Evolutionary conservation across 1,140 invertebrate genomes (phyloP).

Genomic region (Glossosoma conforme): DNA sequence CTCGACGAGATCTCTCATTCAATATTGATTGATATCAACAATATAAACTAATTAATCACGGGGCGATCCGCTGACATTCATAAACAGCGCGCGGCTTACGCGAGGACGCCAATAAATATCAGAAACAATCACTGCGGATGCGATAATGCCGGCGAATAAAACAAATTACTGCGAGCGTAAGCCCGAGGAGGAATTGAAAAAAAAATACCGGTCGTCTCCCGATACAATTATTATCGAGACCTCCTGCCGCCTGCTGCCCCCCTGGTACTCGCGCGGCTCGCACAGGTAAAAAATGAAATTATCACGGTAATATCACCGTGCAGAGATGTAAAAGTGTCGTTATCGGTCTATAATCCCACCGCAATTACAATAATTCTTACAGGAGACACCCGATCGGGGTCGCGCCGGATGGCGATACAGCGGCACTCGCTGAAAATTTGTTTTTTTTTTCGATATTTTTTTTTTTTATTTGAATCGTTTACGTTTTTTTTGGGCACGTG

Average conservation of each 20-base stretch:
- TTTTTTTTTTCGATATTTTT: too few species aligned
- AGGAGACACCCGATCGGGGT: conserved; percentile 25
- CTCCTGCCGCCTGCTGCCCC: conserved; percentile 7
- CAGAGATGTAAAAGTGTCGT: conserved; percentile 29
- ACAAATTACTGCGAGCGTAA: conserved; percentile 28
- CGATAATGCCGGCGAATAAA: conserved; percentile 31
- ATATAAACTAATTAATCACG: conserved; percentile 23
- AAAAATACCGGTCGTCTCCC: conserved; percentile 7
- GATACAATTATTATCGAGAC: conserved; percentile 12
- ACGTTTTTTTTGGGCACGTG: too few species aligned
- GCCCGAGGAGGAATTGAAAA: conserved; percentile 29
- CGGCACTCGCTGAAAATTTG: conserved; percentile 12
- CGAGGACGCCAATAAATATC: conserved; percentile 30
- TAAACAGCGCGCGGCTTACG: conserved; percentile 27
- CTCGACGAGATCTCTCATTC: background rate
- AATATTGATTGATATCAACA: background rate
- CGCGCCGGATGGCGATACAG: conserved; percentile 17
- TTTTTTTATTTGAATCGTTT: too few species aligned
- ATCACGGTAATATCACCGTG: conserved; percentile 29
- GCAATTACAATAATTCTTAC: conserved; percentile 33
- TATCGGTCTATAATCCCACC: conserved; percentile 30
- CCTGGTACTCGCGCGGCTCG: conserved; percentile 1
- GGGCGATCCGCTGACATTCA: conserved; percentile 28
- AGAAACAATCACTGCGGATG: conserved; percentile 30
- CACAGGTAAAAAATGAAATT: conserved; percentile 29